A percentile compares a stretch with the other conserved stretches of the same genome.
phyloP scores from a whole-genome alignment of 2,888 invertebrate genomes.

The Drosophila ustulata region DNA sequence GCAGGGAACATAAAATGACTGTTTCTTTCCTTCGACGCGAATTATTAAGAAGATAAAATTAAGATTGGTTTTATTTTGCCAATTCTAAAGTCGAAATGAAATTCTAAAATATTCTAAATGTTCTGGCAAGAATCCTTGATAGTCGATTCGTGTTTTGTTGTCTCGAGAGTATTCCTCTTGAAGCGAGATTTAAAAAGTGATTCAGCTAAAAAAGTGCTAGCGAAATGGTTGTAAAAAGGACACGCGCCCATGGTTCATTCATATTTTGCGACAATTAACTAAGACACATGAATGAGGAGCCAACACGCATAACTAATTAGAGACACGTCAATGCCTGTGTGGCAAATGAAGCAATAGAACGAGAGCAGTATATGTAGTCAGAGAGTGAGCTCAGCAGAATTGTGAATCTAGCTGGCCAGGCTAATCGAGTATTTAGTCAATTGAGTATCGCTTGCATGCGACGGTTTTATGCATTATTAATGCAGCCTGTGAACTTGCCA shows the following conservation, averaged over 20 bases:
- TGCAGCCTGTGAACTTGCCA: slow-evolving; percentile 31
- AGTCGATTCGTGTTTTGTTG: too few species aligned
- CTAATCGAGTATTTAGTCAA: slow-evolving; percentile 14
- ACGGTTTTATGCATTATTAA: slow-evolving; percentile 36
- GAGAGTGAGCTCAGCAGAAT: neutral
- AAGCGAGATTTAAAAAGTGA: neutral
- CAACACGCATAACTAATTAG: slow-evolving; percentile 36
- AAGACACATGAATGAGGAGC: slow-evolving; percentile 31
- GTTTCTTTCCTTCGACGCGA: too few species aligned
- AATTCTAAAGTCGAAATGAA: too few species aligned
- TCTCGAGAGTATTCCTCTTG: too few species aligned
- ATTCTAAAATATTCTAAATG: too few species aligned
- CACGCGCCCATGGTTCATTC: slow-evolving; percentile 6
- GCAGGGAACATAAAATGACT: neutral
- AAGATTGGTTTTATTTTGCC: too few species aligned
- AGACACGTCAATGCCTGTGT: slow-evolving; percentile 46
- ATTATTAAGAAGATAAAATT: too few species aligned
- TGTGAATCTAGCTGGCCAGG: neutral
- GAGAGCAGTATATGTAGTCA: neutral
- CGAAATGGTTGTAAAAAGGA: neutral
- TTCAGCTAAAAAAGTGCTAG: neutral
- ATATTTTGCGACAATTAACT: slow-evolving; percentile 3
- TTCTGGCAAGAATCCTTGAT: too few species aligned
- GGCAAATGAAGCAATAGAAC: neutral
- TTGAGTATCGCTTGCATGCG: slow-evolving; percentile 14